Evolutionary conservation across 2,797 vertebrate genomes (phyloP).

Genomic region (Lindbergichthys nudifrons): DNA sequence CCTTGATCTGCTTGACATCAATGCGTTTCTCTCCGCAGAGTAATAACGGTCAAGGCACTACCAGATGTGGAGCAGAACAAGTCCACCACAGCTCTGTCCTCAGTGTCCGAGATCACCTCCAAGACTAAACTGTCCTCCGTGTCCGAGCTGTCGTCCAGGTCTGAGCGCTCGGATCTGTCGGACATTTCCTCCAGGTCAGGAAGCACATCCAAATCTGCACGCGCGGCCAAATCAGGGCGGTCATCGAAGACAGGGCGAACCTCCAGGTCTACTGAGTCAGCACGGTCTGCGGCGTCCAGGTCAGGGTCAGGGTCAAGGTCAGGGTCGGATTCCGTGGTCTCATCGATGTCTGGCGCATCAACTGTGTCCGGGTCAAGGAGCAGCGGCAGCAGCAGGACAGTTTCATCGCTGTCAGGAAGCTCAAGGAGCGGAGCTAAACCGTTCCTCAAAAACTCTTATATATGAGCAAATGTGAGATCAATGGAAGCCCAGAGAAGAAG

Average conservation of each 20-base stretch:
- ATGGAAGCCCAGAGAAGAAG: too few species aligned
- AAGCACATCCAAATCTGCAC: constrained; percentile 48
- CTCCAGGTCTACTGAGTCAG: neutral
- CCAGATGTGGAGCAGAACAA: constrained; percentile 57
- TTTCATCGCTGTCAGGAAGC: constrained; percentile 52
- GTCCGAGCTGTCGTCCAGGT: constrained; percentile 71
- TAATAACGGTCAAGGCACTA: constrained; percentile 19
- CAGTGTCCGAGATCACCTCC: constrained; percentile 64
- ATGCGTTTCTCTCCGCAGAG: constrained; percentile 40
- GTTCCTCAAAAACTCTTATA: constrained; percentile 75
- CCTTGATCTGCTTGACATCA: neutral
- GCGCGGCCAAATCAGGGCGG: constrained; percentile 17
- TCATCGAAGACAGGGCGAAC: constrained; percentile 13
- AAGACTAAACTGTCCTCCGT: constrained; percentile 71
- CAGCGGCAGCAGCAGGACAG: constrained; percentile 46
- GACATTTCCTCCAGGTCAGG: constrained; percentile 56
- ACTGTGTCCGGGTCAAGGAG: constrained; percentile 30
- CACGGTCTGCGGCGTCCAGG: neutral
- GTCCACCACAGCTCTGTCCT: constrained; percentile 63
- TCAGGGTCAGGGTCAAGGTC: constrained; percentile 36
- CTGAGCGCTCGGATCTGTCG: constrained; percentile 63
- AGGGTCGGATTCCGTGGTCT: constrained; percentile 34
- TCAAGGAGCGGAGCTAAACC: constrained; percentile 22
- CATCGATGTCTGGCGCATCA: constrained; percentile 45
- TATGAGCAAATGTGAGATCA: constrained; percentile 55